Conservation (phyloP, 2,113 vertebrate species). For the Pluvialis apricaria region DNA sequence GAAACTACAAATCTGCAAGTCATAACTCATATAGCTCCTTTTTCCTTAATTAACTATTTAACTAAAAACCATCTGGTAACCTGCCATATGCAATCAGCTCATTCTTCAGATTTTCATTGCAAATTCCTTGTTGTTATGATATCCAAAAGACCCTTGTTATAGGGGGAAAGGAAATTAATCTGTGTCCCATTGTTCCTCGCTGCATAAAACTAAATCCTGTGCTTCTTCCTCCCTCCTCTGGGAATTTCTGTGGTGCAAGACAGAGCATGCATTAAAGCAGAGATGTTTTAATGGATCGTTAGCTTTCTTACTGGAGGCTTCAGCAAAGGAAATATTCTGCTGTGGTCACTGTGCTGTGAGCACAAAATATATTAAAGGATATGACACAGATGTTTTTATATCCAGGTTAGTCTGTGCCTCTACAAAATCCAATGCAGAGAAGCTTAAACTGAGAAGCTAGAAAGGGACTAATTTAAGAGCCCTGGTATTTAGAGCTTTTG, state of each 20-base stretch:
- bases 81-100: not conserved
- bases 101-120: not conserved
- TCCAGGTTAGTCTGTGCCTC: not conserved
- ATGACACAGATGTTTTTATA: not conserved
- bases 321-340: conserved; percentile 1
- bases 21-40: not conserved
- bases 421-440: not conserved
- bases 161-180: not conserved
- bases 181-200: not conserved
- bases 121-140: not conserved
- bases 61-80: not conserved
- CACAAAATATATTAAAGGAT: not conserved
- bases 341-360: not conserved
- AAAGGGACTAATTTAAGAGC: not conserved
- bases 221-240: not conserved
- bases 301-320: not conserved
- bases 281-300: conserved; percentile 10
- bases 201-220: conserved; percentile 16
- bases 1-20: not conserved
- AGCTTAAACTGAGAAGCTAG: not conserved
- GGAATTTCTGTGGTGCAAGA: not conserved
- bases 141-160: not conserved
- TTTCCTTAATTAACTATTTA: not conserved
- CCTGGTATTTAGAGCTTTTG: not conserved
- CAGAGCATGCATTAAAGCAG: not conserved